phyloP scores from a whole-genome alignment of 2,113 vertebrate genomes.

The Manacus vitellinus region DNA sequence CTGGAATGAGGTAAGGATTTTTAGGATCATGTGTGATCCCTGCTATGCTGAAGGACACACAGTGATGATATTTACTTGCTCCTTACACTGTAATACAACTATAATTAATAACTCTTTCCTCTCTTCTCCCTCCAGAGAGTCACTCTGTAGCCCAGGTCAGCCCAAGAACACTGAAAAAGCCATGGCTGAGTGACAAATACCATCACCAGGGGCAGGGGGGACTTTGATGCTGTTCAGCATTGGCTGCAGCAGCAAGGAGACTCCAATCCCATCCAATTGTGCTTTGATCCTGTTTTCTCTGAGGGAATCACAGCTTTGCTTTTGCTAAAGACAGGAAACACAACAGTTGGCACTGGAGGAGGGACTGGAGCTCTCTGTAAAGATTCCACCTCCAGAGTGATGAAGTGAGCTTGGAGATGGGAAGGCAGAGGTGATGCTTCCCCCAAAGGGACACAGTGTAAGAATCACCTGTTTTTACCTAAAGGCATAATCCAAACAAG shows the following conservation, averaged over 20 bases:
- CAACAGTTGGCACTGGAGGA: constrained; percentile 83
- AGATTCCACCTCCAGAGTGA: constrained; percentile 78
- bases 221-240: not conserved
- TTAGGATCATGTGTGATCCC: not conserved
- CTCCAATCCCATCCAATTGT: not conserved
- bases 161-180: not conserved
- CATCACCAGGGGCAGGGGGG: not conserved
- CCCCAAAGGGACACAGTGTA: not conserved
- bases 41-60: not conserved
- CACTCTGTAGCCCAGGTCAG: not conserved
- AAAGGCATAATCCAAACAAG: not conserved
- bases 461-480: not conserved
- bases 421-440: not conserved
- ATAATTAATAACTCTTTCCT: not conserved
- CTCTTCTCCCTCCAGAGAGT: not conserved
- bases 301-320: constrained; percentile 84
- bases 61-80: not conserved
- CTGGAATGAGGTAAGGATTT: not conserved
- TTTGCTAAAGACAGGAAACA: constrained; percentile 74
- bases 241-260: not conserved
- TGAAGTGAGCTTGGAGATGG: constrained; percentile 78
- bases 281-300: not conserved
- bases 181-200: not conserved
- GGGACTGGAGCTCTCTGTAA: constrained; percentile 84
- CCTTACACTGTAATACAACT: not conserved